These are phyloP conservation scores for Blastobasis lacticolella DNA, from an alignment of 2,888 invertebrate species.

Conservation along the genomic window DNA sequence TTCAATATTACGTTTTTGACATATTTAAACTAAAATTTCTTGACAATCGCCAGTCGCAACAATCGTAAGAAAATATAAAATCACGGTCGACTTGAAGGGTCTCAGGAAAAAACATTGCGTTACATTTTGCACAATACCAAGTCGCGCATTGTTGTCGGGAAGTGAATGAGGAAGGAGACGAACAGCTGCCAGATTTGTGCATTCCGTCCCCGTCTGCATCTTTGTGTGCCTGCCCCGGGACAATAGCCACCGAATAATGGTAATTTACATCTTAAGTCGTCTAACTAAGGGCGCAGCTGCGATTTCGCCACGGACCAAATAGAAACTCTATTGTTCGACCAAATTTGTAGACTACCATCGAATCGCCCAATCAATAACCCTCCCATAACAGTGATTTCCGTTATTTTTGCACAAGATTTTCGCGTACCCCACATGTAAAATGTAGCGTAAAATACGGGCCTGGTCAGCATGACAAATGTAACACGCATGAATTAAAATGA, in stretches of 20 bases:
- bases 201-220: constrained; percentile 68
- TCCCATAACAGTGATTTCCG: constrained; percentile 17
- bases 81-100: constrained; percentile 28
- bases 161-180: constrained; percentile 56
- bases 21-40: no score
- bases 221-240: constrained; percentile 53
- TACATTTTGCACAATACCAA: constrained; percentile 67
- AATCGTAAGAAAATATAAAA: constrained; percentile 17
- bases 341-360: constrained; percentile 36
- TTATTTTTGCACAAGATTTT: constrained; percentile 22
- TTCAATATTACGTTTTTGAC: no score
- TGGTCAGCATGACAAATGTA: no score
- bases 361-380: constrained; percentile 42
- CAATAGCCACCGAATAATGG: constrained; percentile 63
- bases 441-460: no score
- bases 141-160: constrained; percentile 50
- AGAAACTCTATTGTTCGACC: constrained; percentile 35
- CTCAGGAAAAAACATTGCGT: constrained; percentile 45
- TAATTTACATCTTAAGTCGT: constrained; percentile 73
- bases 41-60: no score
- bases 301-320: constrained; percentile 43
- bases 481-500: no score
- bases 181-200: constrained; percentile 71
- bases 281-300: constrained; percentile 67
- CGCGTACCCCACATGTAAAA: no score